These are phyloP conservation scores for Pipistrellus nathusii DNA, from an alignment of 2,797 vertebrate species.

Conservation along the genomic window DNA sequence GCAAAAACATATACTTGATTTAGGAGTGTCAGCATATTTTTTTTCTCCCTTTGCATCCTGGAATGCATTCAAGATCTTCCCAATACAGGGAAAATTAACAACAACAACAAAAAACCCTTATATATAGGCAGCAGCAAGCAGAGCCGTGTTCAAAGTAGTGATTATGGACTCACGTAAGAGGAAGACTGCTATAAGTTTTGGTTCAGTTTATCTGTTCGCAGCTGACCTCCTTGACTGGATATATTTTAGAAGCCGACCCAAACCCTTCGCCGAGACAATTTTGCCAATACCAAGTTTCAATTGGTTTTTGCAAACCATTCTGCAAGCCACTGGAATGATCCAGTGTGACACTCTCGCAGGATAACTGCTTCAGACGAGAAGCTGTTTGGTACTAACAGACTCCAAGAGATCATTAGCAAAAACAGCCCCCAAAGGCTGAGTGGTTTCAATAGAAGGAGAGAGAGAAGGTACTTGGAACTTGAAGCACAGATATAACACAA, in stretches of 20 bases:
- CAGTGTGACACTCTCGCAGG: not conserved
- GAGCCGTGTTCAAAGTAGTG: slow-evolving; percentile 82
- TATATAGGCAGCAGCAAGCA: slow-evolving; percentile 78
- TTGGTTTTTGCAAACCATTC: slow-evolving; percentile 59
- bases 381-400: not conserved
- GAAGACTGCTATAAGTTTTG: slow-evolving; percentile 77
- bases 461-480: slow-evolving; percentile 21
- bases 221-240: not conserved
- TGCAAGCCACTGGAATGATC: slow-evolving; percentile 29
- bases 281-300: slow-evolving; percentile 45
- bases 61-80: slow-evolving; percentile 86
- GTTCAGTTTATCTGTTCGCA: slow-evolving; percentile 73
- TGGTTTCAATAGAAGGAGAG: not conserved
- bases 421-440: not conserved
- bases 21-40: slow-evolving; percentile 87
- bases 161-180: slow-evolving; percentile 73
- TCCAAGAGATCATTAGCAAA: not conserved
- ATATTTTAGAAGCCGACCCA: slow-evolving; percentile 17
- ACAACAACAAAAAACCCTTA: slow-evolving; percentile 24
- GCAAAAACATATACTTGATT: slow-evolving; percentile 88
- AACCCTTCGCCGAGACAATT: slow-evolving; percentile 21
- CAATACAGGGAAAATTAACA: slow-evolving; percentile 85
- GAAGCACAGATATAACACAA: slow-evolving; percentile 8
- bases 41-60: slow-evolving; percentile 71
- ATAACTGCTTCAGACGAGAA: not conserved